Conservation (phyloP, 2,888 invertebrate genomes). For the Clistopyga incitator region DNA sequence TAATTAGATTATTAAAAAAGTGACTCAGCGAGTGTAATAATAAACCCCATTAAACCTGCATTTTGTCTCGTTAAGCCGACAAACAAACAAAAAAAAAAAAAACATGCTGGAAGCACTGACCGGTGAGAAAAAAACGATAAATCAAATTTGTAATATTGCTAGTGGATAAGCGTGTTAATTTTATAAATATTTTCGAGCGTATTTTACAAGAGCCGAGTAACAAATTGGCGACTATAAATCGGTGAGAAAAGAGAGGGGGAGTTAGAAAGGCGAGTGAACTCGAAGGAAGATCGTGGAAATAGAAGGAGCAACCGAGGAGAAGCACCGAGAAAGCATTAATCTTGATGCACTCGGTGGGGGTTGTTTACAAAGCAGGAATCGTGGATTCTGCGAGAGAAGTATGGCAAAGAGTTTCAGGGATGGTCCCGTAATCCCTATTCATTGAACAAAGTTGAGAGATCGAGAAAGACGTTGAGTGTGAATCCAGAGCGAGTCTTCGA, state of each 20-base stretch:
- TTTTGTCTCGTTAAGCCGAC: no score
- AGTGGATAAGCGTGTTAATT: conserved; percentile 28
- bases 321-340: conserved; percentile 62
- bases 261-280: conserved; percentile 15
- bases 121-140: conserved; percentile 17
- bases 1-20: neutral
- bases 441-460: conserved; percentile 64
- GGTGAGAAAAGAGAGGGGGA: conserved; percentile 6
- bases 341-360: conserved; percentile 56
- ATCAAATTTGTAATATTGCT: conserved; percentile 48
- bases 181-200: conserved; percentile 55
- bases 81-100: no score
- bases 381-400: conserved; percentile 54
- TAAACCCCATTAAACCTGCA: neutral
- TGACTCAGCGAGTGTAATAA: neutral
- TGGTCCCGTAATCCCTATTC: conserved; percentile 63
- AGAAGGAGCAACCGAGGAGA: conserved; percentile 35
- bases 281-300: conserved; percentile 30
- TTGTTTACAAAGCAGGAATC: conserved; percentile 65
- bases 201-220: conserved; percentile 52
- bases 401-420: conserved; percentile 53
- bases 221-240: conserved; percentile 43
- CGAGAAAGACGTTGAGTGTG: conserved; percentile 46
- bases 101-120: neutral
- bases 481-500: conserved; percentile 39